Percentiles rank a stretch among this genome's conserved stretches.
phyloP scores from a whole-genome alignment of 2,113 vertebrate species.

The Salvelinus fontinalis region DNA sequence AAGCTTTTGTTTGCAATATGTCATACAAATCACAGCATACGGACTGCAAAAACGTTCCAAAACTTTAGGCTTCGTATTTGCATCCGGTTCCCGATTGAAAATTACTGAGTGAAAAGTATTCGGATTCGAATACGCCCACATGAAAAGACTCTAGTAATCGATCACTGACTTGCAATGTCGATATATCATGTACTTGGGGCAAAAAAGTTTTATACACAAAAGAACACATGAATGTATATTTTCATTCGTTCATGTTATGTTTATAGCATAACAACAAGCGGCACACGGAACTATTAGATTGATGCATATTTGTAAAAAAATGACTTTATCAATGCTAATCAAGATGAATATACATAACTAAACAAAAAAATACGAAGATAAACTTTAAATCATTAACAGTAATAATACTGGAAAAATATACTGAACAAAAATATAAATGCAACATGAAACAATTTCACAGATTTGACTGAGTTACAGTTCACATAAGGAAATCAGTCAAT shows the following conservation, averaged over 20 bases:
- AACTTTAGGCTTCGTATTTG: conserved; percentile 41
- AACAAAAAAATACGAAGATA: background rate
- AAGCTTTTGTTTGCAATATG: background rate
- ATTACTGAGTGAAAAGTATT: conserved; percentile 38
- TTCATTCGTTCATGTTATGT: background rate
- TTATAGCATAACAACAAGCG: background rate
- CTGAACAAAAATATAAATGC: background rate
- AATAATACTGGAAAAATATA: background rate
- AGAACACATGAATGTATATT: background rate
- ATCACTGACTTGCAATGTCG: background rate
- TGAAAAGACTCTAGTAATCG: background rate
- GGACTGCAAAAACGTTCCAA: conserved; percentile 4
- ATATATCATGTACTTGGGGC: background rate
- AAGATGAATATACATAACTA: background rate
- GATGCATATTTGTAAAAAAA: too few species aligned
- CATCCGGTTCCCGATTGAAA: conserved; percentile 52
- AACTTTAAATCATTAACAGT: background rate
- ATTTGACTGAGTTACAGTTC: too few species aligned
- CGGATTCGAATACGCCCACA: conserved; percentile 49
- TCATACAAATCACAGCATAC: background rate
- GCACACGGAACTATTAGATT: too few species aligned
- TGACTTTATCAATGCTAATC: background rate
- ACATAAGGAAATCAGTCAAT: too few species aligned
- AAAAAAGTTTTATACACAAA: background rate
- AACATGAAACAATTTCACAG: background rate